These are phyloP conservation scores for Lepilemur ruficaudatus DNA, from an alignment of 2,797 vertebrate genomes.

Conservation along the genomic window DNA sequence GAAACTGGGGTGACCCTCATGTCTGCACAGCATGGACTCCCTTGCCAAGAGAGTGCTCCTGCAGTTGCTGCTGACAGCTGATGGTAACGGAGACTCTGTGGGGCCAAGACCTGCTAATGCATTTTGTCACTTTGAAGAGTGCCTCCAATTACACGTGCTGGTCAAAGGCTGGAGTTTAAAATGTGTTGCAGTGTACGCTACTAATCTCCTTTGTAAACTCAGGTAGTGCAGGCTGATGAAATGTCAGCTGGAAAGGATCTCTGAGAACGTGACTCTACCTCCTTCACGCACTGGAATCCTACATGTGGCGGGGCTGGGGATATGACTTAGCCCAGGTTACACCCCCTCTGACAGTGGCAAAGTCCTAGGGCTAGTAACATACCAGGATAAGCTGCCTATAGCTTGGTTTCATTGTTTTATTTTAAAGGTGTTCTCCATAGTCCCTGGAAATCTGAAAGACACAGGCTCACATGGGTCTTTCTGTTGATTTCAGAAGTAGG, in stretches of 20 bases:
- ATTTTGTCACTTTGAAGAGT: constrained; percentile 68
- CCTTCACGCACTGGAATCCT: neutral
- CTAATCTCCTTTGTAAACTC: constrained; percentile 61
- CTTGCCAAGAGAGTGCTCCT: neutral
- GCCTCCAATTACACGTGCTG: constrained; percentile 48
- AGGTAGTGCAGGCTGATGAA: neutral
- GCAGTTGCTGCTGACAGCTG: neutral
- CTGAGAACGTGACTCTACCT: neutral
- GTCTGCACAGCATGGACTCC: neutral
- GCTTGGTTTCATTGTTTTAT: neutral
- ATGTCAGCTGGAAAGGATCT: neutral
- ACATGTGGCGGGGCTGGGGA: neutral
- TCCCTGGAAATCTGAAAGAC: neutral
- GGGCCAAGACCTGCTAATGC: constrained; percentile 64
- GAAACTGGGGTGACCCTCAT: neutral
- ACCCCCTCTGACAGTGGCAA: neutral
- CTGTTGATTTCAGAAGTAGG: neutral
- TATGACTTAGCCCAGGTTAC: rapidly evolving
- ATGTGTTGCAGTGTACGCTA: neutral
- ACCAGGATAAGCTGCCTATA: neutral
- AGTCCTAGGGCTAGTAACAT: neutral
- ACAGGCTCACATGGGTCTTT: neutral
- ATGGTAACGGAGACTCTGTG: neutral
- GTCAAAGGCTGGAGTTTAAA: constrained; percentile 53
- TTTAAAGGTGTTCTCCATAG: neutral